Base-by-base conservation (phyloP, 2,113 vertebrate species). In the Columba livia region DNA sequence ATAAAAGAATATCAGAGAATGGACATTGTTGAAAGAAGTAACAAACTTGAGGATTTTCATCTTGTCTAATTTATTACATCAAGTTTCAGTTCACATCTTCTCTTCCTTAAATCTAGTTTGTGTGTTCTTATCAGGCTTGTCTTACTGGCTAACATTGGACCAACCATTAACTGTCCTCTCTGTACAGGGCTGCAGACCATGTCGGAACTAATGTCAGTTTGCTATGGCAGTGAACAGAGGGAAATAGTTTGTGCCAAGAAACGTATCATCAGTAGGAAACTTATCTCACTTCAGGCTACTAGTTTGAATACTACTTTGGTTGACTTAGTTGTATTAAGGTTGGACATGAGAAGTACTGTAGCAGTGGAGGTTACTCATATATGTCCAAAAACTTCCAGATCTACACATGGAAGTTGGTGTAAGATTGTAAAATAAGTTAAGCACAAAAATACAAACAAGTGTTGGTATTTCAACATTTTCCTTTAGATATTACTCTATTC, bases 351-450 rank as follows among this genome's bases (percentile, higher is more conserved):
- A 61, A 90, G 32, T 4, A 21, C 10, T 67, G 15, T 18, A 54
- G 3, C 5, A 25, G 8, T 14, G 15, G 51, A 64, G 3, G 2
- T 23, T 80, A 51, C n/a, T 51, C 2, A 26, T 4, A 1, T 26
- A 34, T 18, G 11, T 34, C 29, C n/a, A 40, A 60, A 88, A 75
- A 3, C 5, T 58, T 79, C 18, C 15, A 81, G 25, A 66, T 3
- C 5, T 57, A 32, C 36, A n/a, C 10, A 51, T 3, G 0, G 25
- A 74, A 44, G 3, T 3, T 42, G 5, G 4, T n/a, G 16, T 21
- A 58, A 69, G 21, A n/a, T 56, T 5, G 0, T 18, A 61, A 89
- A 87, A 60, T 24, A 34, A 53, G 6, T 4, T 70, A 44, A 77
- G 3, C 28, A 58, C 31, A 75, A 67, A 62, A 38, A 58, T 3